Conservation (phyloP, 2,113 vertebrate species). For the Beaufortia kweichowensis region DNA sequence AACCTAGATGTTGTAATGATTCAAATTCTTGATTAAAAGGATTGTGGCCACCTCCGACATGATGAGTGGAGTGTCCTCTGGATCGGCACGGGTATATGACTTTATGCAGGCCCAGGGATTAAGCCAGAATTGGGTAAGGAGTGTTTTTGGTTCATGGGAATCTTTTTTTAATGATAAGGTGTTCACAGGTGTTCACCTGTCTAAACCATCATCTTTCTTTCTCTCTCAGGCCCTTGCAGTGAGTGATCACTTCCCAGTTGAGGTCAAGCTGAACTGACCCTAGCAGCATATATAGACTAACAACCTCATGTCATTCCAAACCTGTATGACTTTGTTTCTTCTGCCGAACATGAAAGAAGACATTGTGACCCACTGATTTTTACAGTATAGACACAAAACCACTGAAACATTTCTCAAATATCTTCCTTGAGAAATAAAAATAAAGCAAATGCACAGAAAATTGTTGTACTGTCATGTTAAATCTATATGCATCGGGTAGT, state of each 20-base stretch:
- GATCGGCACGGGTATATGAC: slow-evolving; percentile 75
- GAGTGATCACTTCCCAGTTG: slow-evolving; percentile 91
- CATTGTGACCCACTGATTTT: no score
- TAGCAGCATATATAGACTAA: not conserved
- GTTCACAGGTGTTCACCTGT: not conserved
- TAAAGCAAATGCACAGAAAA: no score
- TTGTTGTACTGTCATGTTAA: no score
- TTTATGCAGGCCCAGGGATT: slow-evolving; percentile 76
- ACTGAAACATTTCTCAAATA: no score
- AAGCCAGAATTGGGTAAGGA: slow-evolving; percentile 75
- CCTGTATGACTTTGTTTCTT: no score
- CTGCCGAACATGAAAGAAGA: no score
- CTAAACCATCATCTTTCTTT: slow-evolving; percentile 18
- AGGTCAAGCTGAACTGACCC: slow-evolving; percentile 73
- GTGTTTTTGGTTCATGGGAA: not conserved
- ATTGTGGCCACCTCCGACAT: slow-evolving; percentile 80
- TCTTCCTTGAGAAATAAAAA: no score
- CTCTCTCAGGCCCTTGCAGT: slow-evolving; percentile 80
- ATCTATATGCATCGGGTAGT: no score
- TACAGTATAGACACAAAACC: no score
- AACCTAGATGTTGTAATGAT: not conserved
- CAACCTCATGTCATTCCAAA: no score
- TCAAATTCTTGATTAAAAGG: slow-evolving; percentile 63
- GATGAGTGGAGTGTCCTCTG: slow-evolving; percentile 70
- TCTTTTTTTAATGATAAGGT: not conserved